Conservation (phyloP, 2,888 invertebrate genomes). For the Apotomis betuletana region DNA sequence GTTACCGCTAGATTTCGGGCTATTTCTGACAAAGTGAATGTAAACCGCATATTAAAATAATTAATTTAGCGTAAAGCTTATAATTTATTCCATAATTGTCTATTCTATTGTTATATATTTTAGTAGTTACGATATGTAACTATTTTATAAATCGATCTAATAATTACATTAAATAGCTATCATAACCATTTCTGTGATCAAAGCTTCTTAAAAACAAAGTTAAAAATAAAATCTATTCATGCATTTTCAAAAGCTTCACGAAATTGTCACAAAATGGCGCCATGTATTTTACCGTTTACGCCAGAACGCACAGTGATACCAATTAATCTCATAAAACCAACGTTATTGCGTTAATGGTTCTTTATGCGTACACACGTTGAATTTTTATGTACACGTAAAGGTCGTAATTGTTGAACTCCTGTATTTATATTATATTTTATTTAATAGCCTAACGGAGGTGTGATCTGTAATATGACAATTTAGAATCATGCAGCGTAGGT, state of each 20-base stretch:
- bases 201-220: no score
- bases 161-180: background rate
- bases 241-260: background rate
- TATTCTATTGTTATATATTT: no score
- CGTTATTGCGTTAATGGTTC: constrained; percentile 14
- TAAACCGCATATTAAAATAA: no score
- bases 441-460: background rate
- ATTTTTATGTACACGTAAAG: constrained; percentile 17
- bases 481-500: background rate
- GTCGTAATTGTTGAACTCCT: background rate
- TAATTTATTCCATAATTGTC: no score
- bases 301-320: constrained; percentile 15
- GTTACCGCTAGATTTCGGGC: no score
- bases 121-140: no score
- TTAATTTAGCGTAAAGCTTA: no score
- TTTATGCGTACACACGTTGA: constrained; percentile 5
- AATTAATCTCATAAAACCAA: constrained; percentile 31
- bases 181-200: background rate
- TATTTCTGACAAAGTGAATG: no score
- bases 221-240: no score
- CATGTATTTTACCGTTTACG: constrained; percentile 20
- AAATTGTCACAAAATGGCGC: constrained; percentile 10
- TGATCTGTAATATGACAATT: background rate
- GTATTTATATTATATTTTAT: background rate
- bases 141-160: no score